Evolutionary conservation across 2,797 vertebrate species (phyloP), one percentile per base, ranked within the genome.

Genomic region (Dromococcyx pavoninus): DNA sequence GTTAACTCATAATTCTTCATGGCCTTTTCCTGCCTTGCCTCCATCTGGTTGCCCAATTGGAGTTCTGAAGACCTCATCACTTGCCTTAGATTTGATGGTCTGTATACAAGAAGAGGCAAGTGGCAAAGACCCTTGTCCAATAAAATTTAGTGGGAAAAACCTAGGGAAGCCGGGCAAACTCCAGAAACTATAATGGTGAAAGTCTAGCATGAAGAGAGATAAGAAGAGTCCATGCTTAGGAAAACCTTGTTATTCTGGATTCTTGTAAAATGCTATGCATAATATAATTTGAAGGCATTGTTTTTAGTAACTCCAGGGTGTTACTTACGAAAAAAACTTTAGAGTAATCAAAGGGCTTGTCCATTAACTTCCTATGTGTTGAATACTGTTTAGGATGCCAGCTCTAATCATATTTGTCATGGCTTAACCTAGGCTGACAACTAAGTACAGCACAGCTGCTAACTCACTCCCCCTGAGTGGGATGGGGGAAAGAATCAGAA

Each of bases 281-380:
- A 82, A 92, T 91, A 85, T 81, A 86, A 93, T 81, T 89, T 95
- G 87, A 89, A 95, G 86, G 88, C 41, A 66, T 64, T 37, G 1
- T 35, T 89, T 78, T 54, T 69, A 90, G 27, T 89, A 71, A 70
- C 90, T 86, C 89, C 57, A 50, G 19, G 57, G 5, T 66, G 11
- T 33, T 69, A 73, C 75, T 94, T 44, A 87, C 73, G 62, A 82
- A 76, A 93, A 92, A 94, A 53, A 7, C 53, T 70, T 76, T 57
- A 72, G 9, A 67, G 13, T 32, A 70, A 19, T 7, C 35, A 88
- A n/a, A 94, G 75, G 75, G 4, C 41, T 73, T 87, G 48, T 70
- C 14, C 51, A 17, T 64, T 92, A 69, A 74, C 61, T 85, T 56
- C 44, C 57, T 91, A 72, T 89, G 92, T 69, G 5, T 17, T 61